These are phyloP conservation scores for Sinonovacula constricta DNA, from an alignment of 1,140 invertebrate genomes.

Conservation along the genomic window DNA sequence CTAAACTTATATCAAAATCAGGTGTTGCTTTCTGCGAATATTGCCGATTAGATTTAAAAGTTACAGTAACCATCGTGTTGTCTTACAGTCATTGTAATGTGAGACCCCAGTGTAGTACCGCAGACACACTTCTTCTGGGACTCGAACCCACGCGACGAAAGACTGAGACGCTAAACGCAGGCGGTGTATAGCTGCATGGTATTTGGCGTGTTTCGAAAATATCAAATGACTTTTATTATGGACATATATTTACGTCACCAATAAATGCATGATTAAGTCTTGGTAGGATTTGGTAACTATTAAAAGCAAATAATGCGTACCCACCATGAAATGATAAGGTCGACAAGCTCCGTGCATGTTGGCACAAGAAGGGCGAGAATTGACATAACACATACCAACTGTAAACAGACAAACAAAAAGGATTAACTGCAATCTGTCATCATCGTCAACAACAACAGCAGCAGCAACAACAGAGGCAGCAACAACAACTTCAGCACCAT, in stretches of 20 bases:
- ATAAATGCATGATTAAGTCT: neutral
- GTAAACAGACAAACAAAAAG: neutral
- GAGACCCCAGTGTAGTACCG: too few relatives aligned
- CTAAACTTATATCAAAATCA: neutral
- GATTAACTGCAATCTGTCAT: neutral
- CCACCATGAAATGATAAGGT: constrained; percentile 32
- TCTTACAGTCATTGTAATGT: too few relatives aligned
- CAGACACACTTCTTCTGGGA: too few relatives aligned
- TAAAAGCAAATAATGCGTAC: neutral
- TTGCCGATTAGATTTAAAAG: too few relatives aligned
- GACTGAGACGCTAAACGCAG: neutral
- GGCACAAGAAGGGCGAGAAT: constrained; percentile 31
- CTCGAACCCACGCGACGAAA: neutral
- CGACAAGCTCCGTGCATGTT: constrained; percentile 6
- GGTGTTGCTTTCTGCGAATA: neutral
- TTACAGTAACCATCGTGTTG: too few relatives aligned
- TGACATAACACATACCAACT: constrained; percentile 11
- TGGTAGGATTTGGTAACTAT: neutral
- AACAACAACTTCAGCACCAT: too few relatives aligned
- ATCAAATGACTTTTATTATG: neutral
- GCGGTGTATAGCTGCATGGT: neutral
- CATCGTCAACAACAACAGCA: neutral
- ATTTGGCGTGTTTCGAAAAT: neutral
- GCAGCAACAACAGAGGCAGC: too few relatives aligned
- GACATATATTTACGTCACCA: neutral